A percentile compares a stretch with the other conserved stretches of the same genome.
phyloP scores from a whole-genome alignment of 2,888 invertebrate species.

The Scaptomyza parva region DNA sequence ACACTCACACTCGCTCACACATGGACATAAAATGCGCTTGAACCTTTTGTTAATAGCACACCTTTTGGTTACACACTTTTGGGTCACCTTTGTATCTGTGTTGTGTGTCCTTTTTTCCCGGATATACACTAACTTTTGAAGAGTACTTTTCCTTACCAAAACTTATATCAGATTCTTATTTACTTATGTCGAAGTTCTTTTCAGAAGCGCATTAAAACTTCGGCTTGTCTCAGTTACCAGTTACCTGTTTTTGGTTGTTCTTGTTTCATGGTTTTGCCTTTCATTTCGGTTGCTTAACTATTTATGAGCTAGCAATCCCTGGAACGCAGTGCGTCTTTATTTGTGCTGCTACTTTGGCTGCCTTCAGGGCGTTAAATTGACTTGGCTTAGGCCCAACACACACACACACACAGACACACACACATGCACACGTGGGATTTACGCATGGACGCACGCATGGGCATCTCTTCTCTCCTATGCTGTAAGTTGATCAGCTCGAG shows the following conservation, averaged over 20 bases:
- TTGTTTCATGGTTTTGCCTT: slow-evolving; percentile 47
- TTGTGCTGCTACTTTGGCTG: slow-evolving; percentile 79
- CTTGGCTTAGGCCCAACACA: slow-evolving; percentile 57
- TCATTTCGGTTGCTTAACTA: slow-evolving; percentile 76
- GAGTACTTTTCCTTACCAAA: no score
- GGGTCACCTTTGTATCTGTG: slow-evolving; percentile 23
- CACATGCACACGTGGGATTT: slow-evolving; percentile 40
- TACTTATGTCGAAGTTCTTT: no score
- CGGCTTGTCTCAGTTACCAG: not conserved
- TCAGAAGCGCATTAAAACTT: not conserved
- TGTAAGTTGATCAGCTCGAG: slow-evolving; percentile 43
- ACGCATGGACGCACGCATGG: slow-evolving; percentile 62
- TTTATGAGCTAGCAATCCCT: slow-evolving; percentile 77
- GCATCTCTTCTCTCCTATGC: slow-evolving; percentile 15
- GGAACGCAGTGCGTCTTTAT: slow-evolving; percentile 76
- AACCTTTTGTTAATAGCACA: slow-evolving; percentile 74
- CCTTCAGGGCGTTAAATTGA: slow-evolving; percentile 77
- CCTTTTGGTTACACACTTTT: slow-evolving; percentile 52
- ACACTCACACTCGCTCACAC: not conserved
- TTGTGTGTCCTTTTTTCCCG: slow-evolving; percentile 49
- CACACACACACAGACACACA: slow-evolving; percentile 13
- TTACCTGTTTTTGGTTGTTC: not conserved
- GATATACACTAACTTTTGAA: not conserved
- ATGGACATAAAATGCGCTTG: slow-evolving; percentile 66
- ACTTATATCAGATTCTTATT: no score